A percentile compares a stretch with the other conserved stretches of the same genome.
phyloP scores from a whole-genome alignment of 2,113 vertebrate species.

The Promerops cafer region DNA sequence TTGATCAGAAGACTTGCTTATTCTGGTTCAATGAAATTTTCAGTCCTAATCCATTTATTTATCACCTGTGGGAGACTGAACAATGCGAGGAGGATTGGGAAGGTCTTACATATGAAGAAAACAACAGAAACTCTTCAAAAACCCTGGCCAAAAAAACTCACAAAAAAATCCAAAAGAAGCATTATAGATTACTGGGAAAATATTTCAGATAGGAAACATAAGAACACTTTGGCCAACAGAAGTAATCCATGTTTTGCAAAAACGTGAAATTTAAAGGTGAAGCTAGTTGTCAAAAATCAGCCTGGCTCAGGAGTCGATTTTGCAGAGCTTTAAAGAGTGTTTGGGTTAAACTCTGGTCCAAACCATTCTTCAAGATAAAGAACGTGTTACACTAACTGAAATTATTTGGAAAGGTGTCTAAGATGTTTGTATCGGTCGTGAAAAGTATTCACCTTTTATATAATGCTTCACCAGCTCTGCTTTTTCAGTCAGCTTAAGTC shows the following conservation, averaged over 20 bases:
- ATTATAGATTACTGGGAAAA: background rate
- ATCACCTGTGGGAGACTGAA: background rate
- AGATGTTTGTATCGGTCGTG: background rate
- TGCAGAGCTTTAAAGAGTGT: background rate
- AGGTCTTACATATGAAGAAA: background rate
- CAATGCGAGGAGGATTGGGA: fast-evolving
- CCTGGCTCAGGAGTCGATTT: background rate
- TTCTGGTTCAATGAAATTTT: background rate
- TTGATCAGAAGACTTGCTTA: background rate
- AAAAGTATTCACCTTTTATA: background rate
- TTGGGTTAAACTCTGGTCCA: background rate
- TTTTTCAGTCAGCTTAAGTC: background rate
- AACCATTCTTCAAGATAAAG: background rate
- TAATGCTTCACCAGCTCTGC: background rate
- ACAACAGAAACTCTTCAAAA: background rate
- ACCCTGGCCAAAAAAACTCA: background rate
- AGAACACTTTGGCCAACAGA: background rate
- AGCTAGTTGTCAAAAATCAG: background rate
- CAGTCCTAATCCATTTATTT: background rate
- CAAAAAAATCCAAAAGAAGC: background rate
- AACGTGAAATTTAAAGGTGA: background rate
- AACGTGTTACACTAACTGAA: background rate
- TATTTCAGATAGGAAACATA: background rate
- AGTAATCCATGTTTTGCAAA: background rate
- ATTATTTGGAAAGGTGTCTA: background rate